Evolutionary conservation across 2,113 vertebrate species (phyloP).

Genomic region (Tylochromis polylepis): DNA sequence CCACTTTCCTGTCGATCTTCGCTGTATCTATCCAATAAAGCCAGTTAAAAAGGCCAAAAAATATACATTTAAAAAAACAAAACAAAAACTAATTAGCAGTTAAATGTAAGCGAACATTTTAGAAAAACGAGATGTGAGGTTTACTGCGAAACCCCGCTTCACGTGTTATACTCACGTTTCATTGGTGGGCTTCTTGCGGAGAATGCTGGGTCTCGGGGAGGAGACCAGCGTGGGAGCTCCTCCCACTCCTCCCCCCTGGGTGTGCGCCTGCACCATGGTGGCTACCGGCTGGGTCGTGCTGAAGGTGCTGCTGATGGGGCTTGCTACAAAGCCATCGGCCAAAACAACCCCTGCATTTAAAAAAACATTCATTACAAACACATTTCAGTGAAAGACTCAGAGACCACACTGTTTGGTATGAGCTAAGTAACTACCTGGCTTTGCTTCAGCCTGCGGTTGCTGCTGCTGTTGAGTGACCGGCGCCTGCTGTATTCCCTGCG

Average conservation of each 20-base stretch:
- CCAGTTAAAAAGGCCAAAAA: too few species aligned
- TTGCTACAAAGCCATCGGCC: constrained; percentile 90
- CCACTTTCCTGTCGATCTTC: too few species aligned
- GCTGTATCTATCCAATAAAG: too few species aligned
- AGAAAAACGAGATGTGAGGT: background rate
- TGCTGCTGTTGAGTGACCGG: constrained; percentile 76
- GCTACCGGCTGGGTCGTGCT: constrained; percentile 82
- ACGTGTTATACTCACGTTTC: constrained; percentile 80
- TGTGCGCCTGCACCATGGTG: constrained; percentile 90
- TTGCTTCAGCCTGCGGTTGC: constrained; percentile 79
- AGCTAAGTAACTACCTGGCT: constrained; percentile 77
- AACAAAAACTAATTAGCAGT: background rate
- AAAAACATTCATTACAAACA: background rate
- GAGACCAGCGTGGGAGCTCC: constrained; percentile 85
- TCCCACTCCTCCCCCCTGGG: constrained; percentile 82
- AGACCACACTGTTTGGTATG: background rate
- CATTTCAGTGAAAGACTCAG: background rate
- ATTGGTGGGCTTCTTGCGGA: constrained; percentile 91
- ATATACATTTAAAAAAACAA: too few species aligned
- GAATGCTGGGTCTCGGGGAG: constrained; percentile 95
- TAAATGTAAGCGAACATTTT: background rate
- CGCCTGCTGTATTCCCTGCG: constrained; percentile 86
- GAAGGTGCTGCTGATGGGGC: constrained; percentile 89
- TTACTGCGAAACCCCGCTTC: background rate
- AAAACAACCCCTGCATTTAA: constrained; percentile 77